Evolutionary conservation across 2,797 vertebrate species (phyloP), one percentile per base, ranked within the genome.

Genomic region (Martes flavigula): DNA sequence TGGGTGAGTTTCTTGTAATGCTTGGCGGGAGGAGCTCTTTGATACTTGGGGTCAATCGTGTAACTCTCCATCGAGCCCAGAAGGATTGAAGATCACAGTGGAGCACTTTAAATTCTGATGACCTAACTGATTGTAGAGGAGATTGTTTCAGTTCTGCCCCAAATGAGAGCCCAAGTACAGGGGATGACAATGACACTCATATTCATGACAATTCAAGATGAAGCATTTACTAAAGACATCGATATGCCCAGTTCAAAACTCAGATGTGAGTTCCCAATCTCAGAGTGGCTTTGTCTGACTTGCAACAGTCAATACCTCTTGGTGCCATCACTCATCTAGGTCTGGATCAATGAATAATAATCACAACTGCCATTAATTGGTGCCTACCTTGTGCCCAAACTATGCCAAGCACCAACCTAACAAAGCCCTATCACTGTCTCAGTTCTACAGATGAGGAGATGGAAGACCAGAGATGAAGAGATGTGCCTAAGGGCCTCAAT

Each of bases 1-100:
- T 54, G 27, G 93, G 18, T 87, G 48, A 81, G 46, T 94, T 88
- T 91, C 95, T 87, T 87, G 6, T 95, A 84, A 89, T 38, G 43
- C n/a, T 35, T 92, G 77, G 54, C 23, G 68, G 48, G 30, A 83
- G 72, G n/a, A 77, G 48, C 32, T 77, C 27, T n/a, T 60, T 92
- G 64, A 91, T 93, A 75, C 35, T 96, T 87, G 79, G 46, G n/a
- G 35, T 94, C 75, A 91, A 12, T 85, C 8, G 0, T 85, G 15
- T 73, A 97, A 78, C 51, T 73, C 75, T 32, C 43, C 40, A 7
- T 48, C 81, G 84, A 96, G 68, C 79, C 75, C 62, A 72, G 46
- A 92, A 94, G 54, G 38, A 58, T 62, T 78, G 62, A 91, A 68
- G 78, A 96, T 86, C 75, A 77, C 23, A 51, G 9, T 27, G 82